Base-by-base conservation (phyloP, 2,113 vertebrate genomes). In the Ptilonorhynchus violaceus region DNA sequence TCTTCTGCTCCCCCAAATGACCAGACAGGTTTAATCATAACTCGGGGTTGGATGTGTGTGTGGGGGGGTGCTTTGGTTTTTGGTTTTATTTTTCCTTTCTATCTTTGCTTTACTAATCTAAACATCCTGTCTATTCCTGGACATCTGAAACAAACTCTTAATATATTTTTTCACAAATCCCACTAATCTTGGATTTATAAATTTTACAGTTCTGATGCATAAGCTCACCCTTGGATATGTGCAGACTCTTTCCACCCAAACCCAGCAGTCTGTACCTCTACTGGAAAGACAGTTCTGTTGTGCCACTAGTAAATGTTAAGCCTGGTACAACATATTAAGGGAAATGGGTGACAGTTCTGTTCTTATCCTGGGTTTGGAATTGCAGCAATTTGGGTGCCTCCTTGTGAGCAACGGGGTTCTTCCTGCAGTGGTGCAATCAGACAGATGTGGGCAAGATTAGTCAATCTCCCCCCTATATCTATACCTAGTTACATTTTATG, bases 11-110 rank as follows among this genome's bases (percentile, higher is more conserved):
- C 13, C 28, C 22, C 23, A 53, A 56, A 47, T 4, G 3, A 47
- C 12, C 39, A 39, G 27, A 74, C 2, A 53, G 16, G 6, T 4
- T 70, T 52, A 62, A 49, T 70, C 19, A 35, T 35, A 66, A n/a
- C 18, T 85, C 18, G 52, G 11, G 7, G 3, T n/a, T 82, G 46
- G 13, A 63, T 4, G 11, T 33, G 4, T 15, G 2, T 20, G 7
- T 5, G 5, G 7, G 11, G 7, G 11, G 2, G 16, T 46, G 5
- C 5, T 47, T 13, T 27, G 3, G 0, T 9, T 77, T 30, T 52
- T 4, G 4, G 18, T 4, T 25, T 31, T 20, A 11, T 31, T 42
- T 24, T 28, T 39, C 14, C 6, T 30, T 68, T 21, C 0, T 16
- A 11, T 66, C 15, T 55, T 35, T 67, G 4, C 58, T 68, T 84